Percentiles rank a stretch among this genome's conserved stretches.
Conservation (phyloP, 2,113 vertebrate species). For the Semnornis frantzii region DNA sequence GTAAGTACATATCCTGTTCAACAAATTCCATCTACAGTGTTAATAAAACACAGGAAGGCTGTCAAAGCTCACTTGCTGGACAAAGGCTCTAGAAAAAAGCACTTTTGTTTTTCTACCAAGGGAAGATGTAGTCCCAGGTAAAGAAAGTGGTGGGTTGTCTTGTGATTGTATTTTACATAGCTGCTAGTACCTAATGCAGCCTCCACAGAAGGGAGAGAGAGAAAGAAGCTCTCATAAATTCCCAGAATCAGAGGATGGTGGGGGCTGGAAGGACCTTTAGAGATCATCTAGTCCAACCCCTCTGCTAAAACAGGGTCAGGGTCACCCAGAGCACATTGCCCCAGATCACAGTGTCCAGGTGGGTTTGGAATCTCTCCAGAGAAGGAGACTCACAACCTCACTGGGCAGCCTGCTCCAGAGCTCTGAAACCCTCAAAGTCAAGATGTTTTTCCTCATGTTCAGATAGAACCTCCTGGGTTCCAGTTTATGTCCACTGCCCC, state of each 20-base stretch:
- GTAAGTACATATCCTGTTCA: conserved; percentile 33
- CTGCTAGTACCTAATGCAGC: no score
- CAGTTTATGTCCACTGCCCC: not conserved
- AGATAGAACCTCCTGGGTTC: no score
- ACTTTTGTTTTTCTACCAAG: not conserved
- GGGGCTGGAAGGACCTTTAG: not conserved
- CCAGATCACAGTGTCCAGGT: no score
- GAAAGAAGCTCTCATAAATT: not conserved
- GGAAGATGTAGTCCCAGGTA: not conserved
- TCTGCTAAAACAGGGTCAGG: not conserved
- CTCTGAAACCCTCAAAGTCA: not conserved
- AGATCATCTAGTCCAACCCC: not conserved
- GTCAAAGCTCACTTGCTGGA: not conserved
- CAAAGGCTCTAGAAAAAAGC: not conserved
- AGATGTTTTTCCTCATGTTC: no score
- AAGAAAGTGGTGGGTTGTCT: not conserved
- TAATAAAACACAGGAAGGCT: conserved; percentile 38
- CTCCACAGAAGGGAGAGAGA: not conserved
- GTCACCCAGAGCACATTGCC: not conserved
- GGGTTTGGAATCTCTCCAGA: no score
- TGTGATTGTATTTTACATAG: not conserved
- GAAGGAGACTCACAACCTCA: no score
- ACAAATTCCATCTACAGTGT: not conserved
- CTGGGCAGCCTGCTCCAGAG: not conserved
- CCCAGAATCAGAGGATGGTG: not conserved